Evolutionary conservation across 2,888 invertebrate species (phyloP).

Genomic region (Dicranocentrus wangi): DNA sequence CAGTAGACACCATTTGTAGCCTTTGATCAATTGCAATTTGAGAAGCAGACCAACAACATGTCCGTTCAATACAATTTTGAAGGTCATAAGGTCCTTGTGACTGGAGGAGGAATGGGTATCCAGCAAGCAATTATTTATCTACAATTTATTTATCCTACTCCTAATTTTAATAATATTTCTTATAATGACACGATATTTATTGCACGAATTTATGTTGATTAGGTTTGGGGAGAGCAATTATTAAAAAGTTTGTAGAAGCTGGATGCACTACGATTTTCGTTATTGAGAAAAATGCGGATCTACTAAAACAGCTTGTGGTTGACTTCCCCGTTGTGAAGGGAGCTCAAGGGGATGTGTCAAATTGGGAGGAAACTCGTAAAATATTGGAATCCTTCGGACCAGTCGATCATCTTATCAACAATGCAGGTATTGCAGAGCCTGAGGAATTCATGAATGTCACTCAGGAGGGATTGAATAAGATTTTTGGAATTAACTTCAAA

Average conservation of each 20-base stretch:
- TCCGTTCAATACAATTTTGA: conserved; percentile 49
- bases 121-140: no score
- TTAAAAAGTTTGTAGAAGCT: conserved; percentile 43
- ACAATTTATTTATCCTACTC: no score
- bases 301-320: conserved; percentile 18
- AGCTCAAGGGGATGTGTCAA: conserved; percentile 29
- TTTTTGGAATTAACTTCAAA: conserved; percentile 49
- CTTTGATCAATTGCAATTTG: no score
- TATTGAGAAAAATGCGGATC: conserved; percentile 37
- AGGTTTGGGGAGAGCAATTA: conserved; percentile 48
- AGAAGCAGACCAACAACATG: conserved; percentile 22
- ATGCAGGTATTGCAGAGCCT: conserved; percentile 35
- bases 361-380: conserved; percentile 44
- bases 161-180: no score
- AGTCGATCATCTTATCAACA: conserved; percentile 50
- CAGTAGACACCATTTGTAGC: no score
- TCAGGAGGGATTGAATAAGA: conserved; percentile 22
- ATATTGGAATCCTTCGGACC: conserved; percentile 42
- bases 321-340: conserved; percentile 40
- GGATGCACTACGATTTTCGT: conserved; percentile 46
- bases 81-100: conserved; percentile 49
- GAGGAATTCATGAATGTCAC: not conserved
- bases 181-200: no score
- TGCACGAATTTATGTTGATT: not conserved
- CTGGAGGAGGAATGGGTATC: conserved; percentile 52